A percentile compares a stretch with the other conserved stretches of the same genome.
phyloP scores from a whole-genome alignment of 1,140 invertebrate genomes.

The Drosophila saltans region DNA sequence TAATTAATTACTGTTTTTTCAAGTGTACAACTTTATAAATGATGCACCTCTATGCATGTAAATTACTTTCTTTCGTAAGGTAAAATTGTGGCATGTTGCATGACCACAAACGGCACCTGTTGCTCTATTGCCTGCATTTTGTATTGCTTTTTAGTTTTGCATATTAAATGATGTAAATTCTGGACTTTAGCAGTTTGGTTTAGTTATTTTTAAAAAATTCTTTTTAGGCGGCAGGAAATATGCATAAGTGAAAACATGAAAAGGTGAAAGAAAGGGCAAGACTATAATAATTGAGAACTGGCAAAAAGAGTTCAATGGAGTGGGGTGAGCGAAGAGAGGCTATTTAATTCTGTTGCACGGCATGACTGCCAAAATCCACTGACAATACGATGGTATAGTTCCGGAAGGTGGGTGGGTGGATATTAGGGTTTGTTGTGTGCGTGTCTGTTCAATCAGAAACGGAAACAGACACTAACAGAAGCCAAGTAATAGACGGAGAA shows the following conservation, averaged over 20 bases:
- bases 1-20: slow-evolving; percentile 22
- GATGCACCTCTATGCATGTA: slow-evolving; percentile 47
- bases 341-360: slow-evolving; percentile 5
- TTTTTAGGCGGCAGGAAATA: slow-evolving; percentile 3
- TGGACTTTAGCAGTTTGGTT: slow-evolving; percentile 4
- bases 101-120: slow-evolving; percentile 54
- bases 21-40: slow-evolving; percentile 40
- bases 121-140: slow-evolving; percentile 26
- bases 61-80: slow-evolving; percentile 27
- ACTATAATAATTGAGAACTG: slow-evolving; percentile 40
- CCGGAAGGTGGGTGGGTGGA: background rate
- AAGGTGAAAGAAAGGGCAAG: slow-evolving; percentile 12
- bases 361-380: slow-evolving; percentile 3
- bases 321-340: background rate
- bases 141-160: slow-evolving; percentile 4
- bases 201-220: slow-evolving; percentile 4
- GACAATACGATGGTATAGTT: background rate
- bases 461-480: slow-evolving; percentile 61
- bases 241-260: slow-evolving; percentile 2
- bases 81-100: slow-evolving; percentile 11
- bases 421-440: slow-evolving; percentile 23
- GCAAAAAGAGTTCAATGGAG: slow-evolving; percentile 13
- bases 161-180: slow-evolving; percentile 24
- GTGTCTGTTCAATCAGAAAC: slow-evolving; percentile 47
- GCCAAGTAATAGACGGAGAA: slow-evolving; percentile 19